These are phyloP conservation scores for Xiphophorus maculatus DNA, from an alignment of 2,113 vertebrate species.

Conservation along the genomic window DNA sequence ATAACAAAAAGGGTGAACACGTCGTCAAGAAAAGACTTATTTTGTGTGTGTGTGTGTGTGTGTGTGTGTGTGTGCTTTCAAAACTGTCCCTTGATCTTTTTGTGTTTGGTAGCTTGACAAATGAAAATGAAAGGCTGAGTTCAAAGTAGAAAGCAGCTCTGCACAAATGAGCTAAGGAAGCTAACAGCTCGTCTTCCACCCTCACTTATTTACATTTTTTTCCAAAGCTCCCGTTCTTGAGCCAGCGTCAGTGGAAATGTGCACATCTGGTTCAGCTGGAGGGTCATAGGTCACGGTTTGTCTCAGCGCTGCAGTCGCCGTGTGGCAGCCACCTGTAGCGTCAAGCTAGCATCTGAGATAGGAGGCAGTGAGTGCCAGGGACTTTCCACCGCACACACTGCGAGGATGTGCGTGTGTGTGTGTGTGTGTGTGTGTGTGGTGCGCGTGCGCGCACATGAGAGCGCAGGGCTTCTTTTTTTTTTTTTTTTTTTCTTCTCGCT, in stretches of 20 bases:
- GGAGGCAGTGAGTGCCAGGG: conserved; percentile 59
- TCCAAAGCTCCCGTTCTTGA: not conserved
- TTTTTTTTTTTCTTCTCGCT: conserved; percentile 16
- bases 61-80: not conserved
- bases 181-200: not conserved
- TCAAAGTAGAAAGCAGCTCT: not conserved
- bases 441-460: conserved; percentile 12
- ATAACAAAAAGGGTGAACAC: not conserved
- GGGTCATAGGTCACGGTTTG: conserved; percentile 25
- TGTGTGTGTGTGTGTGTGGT: not conserved
- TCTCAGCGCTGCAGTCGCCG: conserved; percentile 12
- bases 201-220: not conserved
- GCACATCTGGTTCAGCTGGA: not conserved
- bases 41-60: not conserved
- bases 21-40: not conserved
- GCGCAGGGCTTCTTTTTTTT: conserved; percentile 9
- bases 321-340: conserved; percentile 54
- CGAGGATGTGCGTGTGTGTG: not conserved
- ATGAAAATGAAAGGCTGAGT: not conserved
- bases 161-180: not conserved
- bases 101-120: not conserved
- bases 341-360: conserved; percentile 45
- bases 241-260: not conserved
- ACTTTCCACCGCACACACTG: conserved; percentile 64
- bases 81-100: not conserved